Evolutionary conservation across 2,113 vertebrate genomes (phyloP).

Genomic region (Cheirogaleus medius): DNA sequence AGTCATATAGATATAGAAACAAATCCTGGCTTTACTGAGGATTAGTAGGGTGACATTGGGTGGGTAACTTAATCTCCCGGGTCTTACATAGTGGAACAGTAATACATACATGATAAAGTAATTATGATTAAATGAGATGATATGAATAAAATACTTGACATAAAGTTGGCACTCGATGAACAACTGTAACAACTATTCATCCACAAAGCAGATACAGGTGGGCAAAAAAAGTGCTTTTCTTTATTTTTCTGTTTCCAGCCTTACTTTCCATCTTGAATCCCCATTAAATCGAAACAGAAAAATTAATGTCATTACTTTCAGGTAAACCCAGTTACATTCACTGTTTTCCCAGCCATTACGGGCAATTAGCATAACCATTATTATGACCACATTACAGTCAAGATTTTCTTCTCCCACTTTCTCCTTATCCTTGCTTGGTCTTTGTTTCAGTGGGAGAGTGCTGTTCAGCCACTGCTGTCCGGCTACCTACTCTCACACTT

Average conservation of each 20-base stretch:
- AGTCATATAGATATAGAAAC: neutral
- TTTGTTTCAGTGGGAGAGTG: neutral
- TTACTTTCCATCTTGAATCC: neutral
- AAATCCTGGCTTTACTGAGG: neutral
- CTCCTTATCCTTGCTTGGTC: neutral
- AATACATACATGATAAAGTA: neutral
- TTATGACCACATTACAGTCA: neutral
- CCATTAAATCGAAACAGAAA: neutral
- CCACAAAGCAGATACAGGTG: neutral
- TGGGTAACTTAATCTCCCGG: neutral
- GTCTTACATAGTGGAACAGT: neutral
- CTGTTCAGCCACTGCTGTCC: neutral
- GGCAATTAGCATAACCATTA: neutral
- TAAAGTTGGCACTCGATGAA: neutral
- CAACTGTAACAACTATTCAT: neutral
- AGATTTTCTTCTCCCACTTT: neutral
- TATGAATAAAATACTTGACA: neutral
- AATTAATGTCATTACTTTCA: neutral
- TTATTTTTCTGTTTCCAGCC: neutral
- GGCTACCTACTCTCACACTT: neutral
- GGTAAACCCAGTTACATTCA: neutral
- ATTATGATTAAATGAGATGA: neutral
- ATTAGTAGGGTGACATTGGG: neutral
- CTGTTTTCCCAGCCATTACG: neutral
- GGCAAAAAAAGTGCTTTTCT: neutral